Percentiles rank a stretch among this genome's conserved stretches.
Evolutionary conservation across 2,888 invertebrate genomes (phyloP).

Genomic region (Polydrusus tereticollis): DNA sequence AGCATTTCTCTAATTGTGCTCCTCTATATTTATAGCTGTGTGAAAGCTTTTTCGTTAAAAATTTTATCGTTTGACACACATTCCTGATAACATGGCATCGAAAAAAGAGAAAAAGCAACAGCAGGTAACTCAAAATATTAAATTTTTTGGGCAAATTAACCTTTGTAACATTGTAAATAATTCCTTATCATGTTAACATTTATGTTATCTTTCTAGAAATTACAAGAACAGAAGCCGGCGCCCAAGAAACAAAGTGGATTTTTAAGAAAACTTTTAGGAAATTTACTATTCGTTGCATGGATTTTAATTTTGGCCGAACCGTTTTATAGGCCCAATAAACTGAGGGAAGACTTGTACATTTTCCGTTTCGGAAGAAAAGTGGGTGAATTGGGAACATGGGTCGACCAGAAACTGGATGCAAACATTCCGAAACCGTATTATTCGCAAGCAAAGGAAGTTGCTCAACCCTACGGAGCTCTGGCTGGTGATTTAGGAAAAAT

Average conservation of each 20-base stretch:
- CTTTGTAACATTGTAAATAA: not conserved
- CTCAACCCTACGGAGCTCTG: conserved; percentile 75
- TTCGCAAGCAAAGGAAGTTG: conserved; percentile 69
- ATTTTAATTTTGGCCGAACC: conserved; percentile 31
- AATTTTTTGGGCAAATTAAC: not conserved
- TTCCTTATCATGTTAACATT: conserved; percentile 3
- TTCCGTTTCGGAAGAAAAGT: conserved; percentile 36
- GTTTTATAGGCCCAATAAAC: conserved; percentile 21
- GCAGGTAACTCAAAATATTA: conserved; percentile 26
- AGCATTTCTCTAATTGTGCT: not conserved
- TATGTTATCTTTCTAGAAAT: conserved; percentile 30
- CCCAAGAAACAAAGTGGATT: conserved; percentile 22
- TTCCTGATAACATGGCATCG: conserved; percentile 31
- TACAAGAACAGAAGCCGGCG: conserved; percentile 26
- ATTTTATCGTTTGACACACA: conserved; percentile 4
- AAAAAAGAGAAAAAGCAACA: conserved; percentile 41
- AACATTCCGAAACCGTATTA: conserved; percentile 79
- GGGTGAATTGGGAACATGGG: conserved; percentile 68
- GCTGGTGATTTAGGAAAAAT: conserved; percentile 72
- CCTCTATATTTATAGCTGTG: not conserved
- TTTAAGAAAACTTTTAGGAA: conserved; percentile 20
- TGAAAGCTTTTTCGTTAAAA: not conserved
- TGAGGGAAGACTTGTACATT: conserved; percentile 34
- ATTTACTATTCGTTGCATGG: conserved; percentile 11
- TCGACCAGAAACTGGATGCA: conserved; percentile 77